These are phyloP conservation scores for Aleiodes alternator DNA, from an alignment of 2,888 invertebrate genomes.

Conservation along the genomic window DNA sequence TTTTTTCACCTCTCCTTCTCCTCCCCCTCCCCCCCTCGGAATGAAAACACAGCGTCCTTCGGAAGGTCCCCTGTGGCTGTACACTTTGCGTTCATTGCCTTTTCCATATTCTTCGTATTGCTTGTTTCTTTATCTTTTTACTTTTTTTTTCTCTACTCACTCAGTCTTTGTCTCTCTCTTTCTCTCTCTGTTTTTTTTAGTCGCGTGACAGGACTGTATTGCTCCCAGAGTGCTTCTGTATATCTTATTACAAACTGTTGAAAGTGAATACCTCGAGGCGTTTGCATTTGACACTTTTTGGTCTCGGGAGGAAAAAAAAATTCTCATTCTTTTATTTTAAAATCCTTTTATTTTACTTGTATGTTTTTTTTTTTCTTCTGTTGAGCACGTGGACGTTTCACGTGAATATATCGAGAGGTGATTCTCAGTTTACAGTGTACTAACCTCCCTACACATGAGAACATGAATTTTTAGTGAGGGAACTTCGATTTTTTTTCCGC, in stretches of 20 bases:
- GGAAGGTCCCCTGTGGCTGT: slow-evolving; percentile 44
- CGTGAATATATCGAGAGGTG: neutral
- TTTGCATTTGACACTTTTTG: slow-evolving; percentile 28
- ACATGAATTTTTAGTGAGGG: neutral
- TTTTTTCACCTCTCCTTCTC: too few species aligned
- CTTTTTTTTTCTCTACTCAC: too few species aligned
- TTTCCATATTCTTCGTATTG: slow-evolving; percentile 31
- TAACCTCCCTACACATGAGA: neutral
- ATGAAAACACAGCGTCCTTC: slow-evolving; percentile 47
- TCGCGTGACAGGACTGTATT: slow-evolving; percentile 25
- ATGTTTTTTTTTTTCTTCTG: too few species aligned
- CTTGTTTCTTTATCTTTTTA: slow-evolving; percentile 3
- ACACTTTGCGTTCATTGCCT: slow-evolving; percentile 21
- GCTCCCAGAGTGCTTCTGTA: slow-evolving; percentile 14
- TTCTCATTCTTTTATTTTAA: neutral
- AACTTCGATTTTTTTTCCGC: too few species aligned
- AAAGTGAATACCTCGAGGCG: slow-evolving; percentile 36
- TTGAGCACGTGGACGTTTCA: neutral
- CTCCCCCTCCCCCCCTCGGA: neutral
- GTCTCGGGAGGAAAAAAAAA: neutral
- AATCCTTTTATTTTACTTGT: slow-evolving; percentile 4
- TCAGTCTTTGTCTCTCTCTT: neutral
- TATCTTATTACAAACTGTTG: slow-evolving; percentile 40
- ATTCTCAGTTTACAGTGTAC: neutral
- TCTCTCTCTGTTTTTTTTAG: slow-evolving; percentile 18